Evolutionary conservation across 2,888 invertebrate species (phyloP).

Genomic region (Sphaeridia pumilis): DNA sequence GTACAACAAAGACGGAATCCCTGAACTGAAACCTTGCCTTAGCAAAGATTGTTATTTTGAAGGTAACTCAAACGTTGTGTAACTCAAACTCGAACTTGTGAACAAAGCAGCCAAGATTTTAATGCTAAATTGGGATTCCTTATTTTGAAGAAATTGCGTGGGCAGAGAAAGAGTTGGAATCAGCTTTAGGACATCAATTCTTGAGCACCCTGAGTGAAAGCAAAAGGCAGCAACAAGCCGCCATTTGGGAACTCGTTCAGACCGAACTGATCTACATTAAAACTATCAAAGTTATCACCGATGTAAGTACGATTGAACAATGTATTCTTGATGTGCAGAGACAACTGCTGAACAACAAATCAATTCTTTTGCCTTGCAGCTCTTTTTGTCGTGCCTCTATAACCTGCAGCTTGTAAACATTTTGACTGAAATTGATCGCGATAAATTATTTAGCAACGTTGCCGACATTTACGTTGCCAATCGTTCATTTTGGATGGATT

Average conservation of each 20-base stretch:
- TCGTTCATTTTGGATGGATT: conserved; percentile 68
- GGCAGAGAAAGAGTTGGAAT: conserved; percentile 47
- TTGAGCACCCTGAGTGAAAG: conserved; percentile 49
- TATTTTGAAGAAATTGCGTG: too few relatives aligned
- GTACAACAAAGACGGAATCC: conserved; percentile 62
- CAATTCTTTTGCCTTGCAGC: conserved; percentile 42
- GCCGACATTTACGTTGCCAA: conserved; percentile 68
- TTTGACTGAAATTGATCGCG: conserved; percentile 70
- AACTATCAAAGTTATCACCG: conserved; percentile 73
- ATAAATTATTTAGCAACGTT: conserved; percentile 74
- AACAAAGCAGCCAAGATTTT: too few relatives aligned
- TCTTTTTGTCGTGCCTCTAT: conserved; percentile 65
- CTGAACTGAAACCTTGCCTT: conserved; percentile 44
- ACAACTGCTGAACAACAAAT: not conserved
- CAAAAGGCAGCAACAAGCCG: conserved; percentile 77
- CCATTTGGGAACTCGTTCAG: conserved; percentile 81
- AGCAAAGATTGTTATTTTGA: conserved; percentile 43
- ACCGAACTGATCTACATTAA: conserved; percentile 87
- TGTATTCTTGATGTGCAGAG: too few relatives aligned
- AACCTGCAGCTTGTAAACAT: conserved; percentile 69
- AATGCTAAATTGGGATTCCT: too few relatives aligned
- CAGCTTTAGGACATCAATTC: conserved; percentile 43
- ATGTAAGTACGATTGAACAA: conserved; percentile 52
- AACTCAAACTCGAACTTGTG: too few relatives aligned
- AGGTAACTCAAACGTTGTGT: conserved; percentile 36